Evolutionary conservation across 1,140 invertebrate species (phyloP).

Genomic region (Phthorimaea operculella): DNA sequence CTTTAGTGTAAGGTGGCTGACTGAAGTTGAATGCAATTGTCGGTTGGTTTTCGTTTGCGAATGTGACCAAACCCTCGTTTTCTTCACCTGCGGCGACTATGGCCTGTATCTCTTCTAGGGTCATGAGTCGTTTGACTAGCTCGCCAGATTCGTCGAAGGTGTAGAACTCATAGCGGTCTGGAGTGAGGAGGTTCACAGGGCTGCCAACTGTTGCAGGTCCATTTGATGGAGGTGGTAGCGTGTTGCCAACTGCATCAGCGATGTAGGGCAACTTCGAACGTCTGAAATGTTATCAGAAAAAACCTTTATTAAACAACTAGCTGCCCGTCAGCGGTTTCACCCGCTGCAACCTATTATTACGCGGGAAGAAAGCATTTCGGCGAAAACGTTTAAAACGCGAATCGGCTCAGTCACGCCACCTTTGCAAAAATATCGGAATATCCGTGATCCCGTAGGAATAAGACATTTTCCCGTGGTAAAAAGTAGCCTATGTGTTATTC

Average conservation of each 20-base stretch:
- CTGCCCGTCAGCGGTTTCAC: too few relatives aligned
- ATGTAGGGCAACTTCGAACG: constrained; percentile 56
- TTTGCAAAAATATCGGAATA: too few relatives aligned
- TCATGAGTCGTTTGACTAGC: constrained; percentile 83
- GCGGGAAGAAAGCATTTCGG: too few relatives aligned
- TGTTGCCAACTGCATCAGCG: constrained; percentile 73
- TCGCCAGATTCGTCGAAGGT: constrained; percentile 85
- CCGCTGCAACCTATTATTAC: too few relatives aligned
- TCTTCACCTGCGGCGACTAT: constrained; percentile 82
- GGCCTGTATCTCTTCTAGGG: constrained; percentile 82
- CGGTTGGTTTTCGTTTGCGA: constrained; percentile 64
- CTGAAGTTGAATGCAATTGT: constrained; percentile 56
- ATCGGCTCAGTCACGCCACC: too few relatives aligned
- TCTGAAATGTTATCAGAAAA: constrained; percentile 38
- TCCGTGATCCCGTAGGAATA: too few relatives aligned
- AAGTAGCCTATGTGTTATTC: too few relatives aligned
- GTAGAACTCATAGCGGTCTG: constrained; percentile 86
- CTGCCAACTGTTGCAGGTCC: constrained; percentile 73
- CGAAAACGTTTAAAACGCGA: too few relatives aligned
- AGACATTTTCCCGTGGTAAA: too few relatives aligned
- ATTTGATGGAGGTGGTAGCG: constrained; percentile 67
- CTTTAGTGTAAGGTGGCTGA: constrained; percentile 72
- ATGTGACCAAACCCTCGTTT: constrained; percentile 68
- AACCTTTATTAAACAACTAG: too few relatives aligned
- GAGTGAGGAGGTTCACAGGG: constrained; percentile 78